Evolutionary conservation across 1,140 invertebrate genomes (phyloP), one percentile per base, ranked within the genome.

Genomic region (Drosophila lacteicornis): DNA sequence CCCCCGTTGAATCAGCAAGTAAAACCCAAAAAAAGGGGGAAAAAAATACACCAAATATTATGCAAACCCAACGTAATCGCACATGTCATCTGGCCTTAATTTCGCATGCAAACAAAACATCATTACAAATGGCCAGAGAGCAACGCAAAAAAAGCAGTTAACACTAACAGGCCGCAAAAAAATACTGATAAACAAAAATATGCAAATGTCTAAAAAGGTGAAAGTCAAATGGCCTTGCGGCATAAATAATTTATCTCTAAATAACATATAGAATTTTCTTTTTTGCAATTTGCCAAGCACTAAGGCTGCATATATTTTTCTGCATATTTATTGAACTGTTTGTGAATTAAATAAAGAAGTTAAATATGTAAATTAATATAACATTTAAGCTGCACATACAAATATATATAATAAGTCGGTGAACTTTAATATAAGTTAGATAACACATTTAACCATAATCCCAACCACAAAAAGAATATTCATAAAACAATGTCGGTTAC

Each of bases 1-100:
- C 53, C 53, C 36, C 56, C 15, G 47, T 49, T 19, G 53, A 80
- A 75, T 57, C 45, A 43, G 58, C 49, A 49, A 5, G 58, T 45
- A 46, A 5, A 53, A 53, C 11, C 30, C 19, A 25, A 19, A 38
- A 45, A 30, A 30, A 30, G 5, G 1, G 5, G 27, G 27, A 5
- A 30, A 55, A 61, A 67, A 50, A 79, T 61, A 66, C 42, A 65
- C 25, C 22, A 33, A 50, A 50, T 22, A 43, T 68, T 55, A 43
- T 50, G 43, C 47, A 49, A 56, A 38, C 43, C 55, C 55, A 57
- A 69, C 65, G 70, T 85, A 90, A 91, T 90, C 86, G 71, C 79
- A 74, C 58, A 82, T 90, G 85, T 90, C 86, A 90, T 58, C 65
- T 66, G 67, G 61, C 71, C 82, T 85, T 85, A 74, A 90, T 90